These are phyloP conservation scores for Lacerta viridis DNA, from an alignment of 2,797 vertebrate species.

Conservation along the genomic window DNA sequence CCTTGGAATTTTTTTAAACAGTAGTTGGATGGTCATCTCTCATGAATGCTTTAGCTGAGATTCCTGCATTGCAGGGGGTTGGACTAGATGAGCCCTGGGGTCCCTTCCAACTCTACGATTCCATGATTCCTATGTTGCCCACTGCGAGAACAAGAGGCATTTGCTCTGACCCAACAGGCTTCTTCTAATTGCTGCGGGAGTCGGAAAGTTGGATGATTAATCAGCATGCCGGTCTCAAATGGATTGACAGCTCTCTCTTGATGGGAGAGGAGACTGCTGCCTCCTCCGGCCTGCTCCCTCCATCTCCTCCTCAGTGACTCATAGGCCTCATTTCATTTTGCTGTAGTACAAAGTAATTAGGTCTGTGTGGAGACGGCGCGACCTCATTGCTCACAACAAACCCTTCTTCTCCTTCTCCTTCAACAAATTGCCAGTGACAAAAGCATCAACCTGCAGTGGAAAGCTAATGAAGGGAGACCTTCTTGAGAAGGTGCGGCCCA, in stretches of 20 bases:
- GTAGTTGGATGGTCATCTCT: no score
- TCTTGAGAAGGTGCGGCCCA: conserved; percentile 40
- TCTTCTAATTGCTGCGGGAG: not conserved
- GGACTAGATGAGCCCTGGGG: no score
- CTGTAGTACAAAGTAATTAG: conserved; percentile 68
- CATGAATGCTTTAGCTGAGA: no score
- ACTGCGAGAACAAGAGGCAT: no score
- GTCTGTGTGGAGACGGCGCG: conserved; percentile 71
- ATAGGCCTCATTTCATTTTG: conserved; percentile 62
- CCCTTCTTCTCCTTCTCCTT: conserved; percentile 65
- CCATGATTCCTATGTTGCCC: no score
- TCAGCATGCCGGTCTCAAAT: no score
- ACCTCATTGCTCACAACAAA: conserved; percentile 73
- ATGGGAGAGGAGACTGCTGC: no score
- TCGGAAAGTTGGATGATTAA: not conserved
- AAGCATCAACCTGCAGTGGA: conserved; percentile 70
- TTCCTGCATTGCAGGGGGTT: no score
- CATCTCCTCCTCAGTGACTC: conserved; percentile 74
- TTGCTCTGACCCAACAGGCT: no score
- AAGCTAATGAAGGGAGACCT: conserved; percentile 69
- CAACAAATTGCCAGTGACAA: conserved; percentile 71
- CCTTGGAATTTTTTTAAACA: no score
- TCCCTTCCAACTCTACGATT: no score
- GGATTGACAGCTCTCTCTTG: not conserved
- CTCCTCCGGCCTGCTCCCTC: conserved; percentile 26